Conservation (phyloP, 2,797 vertebrate genomes). For the Phaenicophaeus curvirostris region DNA sequence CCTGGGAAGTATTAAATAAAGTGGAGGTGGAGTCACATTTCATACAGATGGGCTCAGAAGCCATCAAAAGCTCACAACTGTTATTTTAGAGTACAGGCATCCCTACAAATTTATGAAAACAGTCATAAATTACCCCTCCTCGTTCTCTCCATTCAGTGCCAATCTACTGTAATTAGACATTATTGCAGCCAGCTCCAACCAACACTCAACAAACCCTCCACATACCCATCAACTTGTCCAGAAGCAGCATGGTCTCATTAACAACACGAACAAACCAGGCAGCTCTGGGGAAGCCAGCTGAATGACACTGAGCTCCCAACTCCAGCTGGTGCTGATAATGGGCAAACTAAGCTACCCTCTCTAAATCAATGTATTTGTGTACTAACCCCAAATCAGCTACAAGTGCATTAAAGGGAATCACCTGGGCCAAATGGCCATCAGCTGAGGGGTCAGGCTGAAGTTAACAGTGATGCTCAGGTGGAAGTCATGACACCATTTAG, state of each 20-base stretch:
- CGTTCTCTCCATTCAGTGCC: not conserved
- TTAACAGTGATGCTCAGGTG: not conserved
- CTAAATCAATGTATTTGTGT: not conserved
- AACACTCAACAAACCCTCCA: fast-evolving
- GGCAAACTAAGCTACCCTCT: fast-evolving
- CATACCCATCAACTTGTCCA: not conserved
- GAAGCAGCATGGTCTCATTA: fast-evolving
- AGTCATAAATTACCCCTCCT: not conserved
- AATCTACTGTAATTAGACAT: not conserved
- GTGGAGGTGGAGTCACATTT: not conserved
- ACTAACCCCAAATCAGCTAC: not conserved
- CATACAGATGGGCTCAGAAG: conserved; percentile 34
- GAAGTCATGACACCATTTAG: not conserved
- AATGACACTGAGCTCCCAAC: fast-evolving
- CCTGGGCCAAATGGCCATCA: not conserved
- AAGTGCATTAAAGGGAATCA: not conserved
- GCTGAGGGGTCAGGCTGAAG: not conserved
- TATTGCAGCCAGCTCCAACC: not conserved
- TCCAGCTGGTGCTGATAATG: fast-evolving
- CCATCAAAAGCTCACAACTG: not conserved
- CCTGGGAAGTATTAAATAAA: not conserved
- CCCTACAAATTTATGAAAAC: not conserved
- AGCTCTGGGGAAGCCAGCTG: fast-evolving
- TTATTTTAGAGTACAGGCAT: not conserved
- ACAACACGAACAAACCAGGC: not conserved